phyloP scores from a whole-genome alignment of 2,888 invertebrate species.

The Eueremaeus valkanovi region DNA sequence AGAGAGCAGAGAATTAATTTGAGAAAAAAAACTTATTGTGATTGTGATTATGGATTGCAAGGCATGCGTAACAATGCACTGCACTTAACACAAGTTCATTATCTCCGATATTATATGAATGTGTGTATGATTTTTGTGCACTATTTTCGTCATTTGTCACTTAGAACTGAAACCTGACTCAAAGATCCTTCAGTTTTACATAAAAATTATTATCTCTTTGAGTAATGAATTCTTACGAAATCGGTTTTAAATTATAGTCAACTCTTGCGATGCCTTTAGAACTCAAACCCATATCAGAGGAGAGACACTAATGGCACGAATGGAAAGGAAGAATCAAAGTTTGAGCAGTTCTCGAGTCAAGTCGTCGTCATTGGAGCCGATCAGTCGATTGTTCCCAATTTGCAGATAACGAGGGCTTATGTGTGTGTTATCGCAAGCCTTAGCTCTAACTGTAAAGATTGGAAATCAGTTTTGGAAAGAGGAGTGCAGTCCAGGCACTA shows the following conservation, averaged over 20 bases:
- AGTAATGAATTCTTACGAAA: constrained; percentile 13
- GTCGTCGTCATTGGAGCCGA: constrained; percentile 5
- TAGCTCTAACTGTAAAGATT: constrained; percentile 26
- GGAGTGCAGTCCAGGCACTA: neutral
- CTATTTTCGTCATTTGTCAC: neutral
- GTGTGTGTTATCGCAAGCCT: neutral
- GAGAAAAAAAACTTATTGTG: constrained; percentile 29
- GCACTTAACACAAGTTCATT: constrained; percentile 31
- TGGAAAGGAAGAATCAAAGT: neutral
- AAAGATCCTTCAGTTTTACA: constrained; percentile 6
- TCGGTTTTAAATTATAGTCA: neutral
- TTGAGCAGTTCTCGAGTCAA: neutral
- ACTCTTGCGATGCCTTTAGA: constrained; percentile 4
- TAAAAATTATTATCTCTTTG: constrained; percentile 12
- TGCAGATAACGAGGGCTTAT: neutral
- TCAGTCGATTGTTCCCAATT: constrained; percentile 14
- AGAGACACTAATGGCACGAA: neutral
- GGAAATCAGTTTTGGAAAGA: neutral
- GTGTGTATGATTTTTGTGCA: neutral
- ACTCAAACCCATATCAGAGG: neutral
- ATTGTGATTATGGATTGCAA: constrained; percentile 26
- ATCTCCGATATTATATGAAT: constrained; percentile 6
- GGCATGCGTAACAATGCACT: constrained; percentile 30
- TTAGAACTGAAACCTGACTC: neutral
- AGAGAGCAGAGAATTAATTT: constrained; percentile 7